Evolutionary conservation across 2,797 vertebrate species (phyloP).

Genomic region (Florisuga fusca): DNA sequence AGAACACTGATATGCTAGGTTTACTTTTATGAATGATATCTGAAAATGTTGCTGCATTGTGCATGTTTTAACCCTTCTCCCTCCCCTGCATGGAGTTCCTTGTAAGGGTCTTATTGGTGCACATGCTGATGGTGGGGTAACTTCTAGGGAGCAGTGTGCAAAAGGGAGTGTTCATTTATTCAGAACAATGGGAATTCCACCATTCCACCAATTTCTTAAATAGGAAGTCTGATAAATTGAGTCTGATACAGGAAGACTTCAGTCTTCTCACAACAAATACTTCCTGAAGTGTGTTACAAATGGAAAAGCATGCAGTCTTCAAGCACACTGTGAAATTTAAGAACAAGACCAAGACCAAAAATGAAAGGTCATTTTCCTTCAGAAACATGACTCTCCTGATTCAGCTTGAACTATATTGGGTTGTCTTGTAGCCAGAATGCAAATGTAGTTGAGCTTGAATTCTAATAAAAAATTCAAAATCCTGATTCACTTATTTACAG

Average conservation of each 20-base stretch:
- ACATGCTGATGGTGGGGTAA: not conserved
- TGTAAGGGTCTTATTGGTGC: constrained; percentile 55
- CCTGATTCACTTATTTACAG: not conserved
- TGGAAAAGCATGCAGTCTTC: not conserved
- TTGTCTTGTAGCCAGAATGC: not conserved
- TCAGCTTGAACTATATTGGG: not conserved
- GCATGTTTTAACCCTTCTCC: constrained; percentile 90
- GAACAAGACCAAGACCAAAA: not conserved
- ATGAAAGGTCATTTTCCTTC: not conserved
- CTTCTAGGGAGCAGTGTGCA: not conserved
- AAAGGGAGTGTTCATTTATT: not conserved
- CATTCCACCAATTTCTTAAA: not conserved
- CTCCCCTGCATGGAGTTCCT: constrained; percentile 84
- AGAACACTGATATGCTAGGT: constrained; percentile 57
- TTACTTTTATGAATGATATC: constrained; percentile 74
- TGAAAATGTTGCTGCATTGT: constrained; percentile 80
- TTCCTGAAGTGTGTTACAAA: not conserved
- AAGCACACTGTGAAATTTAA: not conserved
- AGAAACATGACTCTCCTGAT: not conserved
- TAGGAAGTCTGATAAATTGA: not conserved
- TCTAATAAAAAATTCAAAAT: not conserved
- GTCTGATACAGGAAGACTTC: not conserved
- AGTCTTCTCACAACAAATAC: not conserved
- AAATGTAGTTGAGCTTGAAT: not conserved
- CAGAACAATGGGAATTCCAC: not conserved